These are phyloP conservation scores for Andrena cerasifolii DNA, from an alignment of 1,140 invertebrate species.

Conservation along the genomic window DNA sequence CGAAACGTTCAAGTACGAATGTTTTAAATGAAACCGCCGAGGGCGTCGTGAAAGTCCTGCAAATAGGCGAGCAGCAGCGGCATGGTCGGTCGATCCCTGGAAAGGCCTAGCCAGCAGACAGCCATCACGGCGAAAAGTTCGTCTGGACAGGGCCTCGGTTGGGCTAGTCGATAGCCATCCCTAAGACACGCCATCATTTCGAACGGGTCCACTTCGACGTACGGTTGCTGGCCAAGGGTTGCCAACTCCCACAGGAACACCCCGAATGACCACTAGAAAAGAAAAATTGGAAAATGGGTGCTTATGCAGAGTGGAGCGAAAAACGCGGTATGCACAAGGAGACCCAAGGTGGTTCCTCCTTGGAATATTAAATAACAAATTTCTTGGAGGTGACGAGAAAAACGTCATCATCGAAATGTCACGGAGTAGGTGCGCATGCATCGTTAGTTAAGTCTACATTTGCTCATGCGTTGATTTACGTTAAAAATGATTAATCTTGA, in stretches of 20 bases:
- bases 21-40: slow-evolving; percentile 88
- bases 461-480: too few species aligned
- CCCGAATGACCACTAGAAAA: slow-evolving; percentile 94
- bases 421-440: too few species aligned
- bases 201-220: slow-evolving; percentile 94
- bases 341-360: too few species aligned
- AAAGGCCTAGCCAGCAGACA: slow-evolving; percentile 92
- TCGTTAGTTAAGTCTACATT: too few species aligned
- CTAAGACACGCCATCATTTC: slow-evolving; percentile 93
- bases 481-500: too few species aligned
- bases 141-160: slow-evolving; percentile 97
- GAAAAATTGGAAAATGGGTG: neutral
- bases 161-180: slow-evolving; percentile 93
- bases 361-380: too few species aligned
- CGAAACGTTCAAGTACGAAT: neutral
- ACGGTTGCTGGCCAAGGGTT: slow-evolving; percentile 93
- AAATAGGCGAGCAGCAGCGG: slow-evolving; percentile 92
- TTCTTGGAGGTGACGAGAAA: too few species aligned
- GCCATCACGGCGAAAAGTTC: slow-evolving; percentile 97
- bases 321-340: too few species aligned
- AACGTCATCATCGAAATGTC: too few species aligned
- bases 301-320: too few species aligned
- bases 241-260: slow-evolving; percentile 97
- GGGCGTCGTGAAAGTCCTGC: slow-evolving; percentile 93
- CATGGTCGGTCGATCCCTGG: slow-evolving; percentile 92